Percentiles rank a stretch among this genome's conserved stretches.
phyloP scores from a whole-genome alignment of 2,797 vertebrate genomes.

The Bradypodion pumilum region DNA sequence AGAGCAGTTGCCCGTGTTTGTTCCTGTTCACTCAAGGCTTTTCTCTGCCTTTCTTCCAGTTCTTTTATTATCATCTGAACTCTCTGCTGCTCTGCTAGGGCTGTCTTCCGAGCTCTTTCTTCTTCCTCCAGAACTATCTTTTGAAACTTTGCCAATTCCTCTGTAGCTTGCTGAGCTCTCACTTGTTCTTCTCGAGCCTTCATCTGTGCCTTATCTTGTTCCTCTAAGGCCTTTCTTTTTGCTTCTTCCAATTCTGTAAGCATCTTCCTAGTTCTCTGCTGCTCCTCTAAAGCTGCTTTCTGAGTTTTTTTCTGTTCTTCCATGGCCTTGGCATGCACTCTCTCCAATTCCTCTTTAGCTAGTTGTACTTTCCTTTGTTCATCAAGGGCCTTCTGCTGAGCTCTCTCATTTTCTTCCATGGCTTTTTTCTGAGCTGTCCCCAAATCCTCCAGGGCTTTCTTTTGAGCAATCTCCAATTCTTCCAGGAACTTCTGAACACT shows the following conservation, averaged over 20 bases:
- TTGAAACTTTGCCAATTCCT: constrained; percentile 10
- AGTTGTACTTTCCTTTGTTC: not conserved
- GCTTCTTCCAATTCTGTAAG: constrained; percentile 5
- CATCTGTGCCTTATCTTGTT: constrained; percentile 16
- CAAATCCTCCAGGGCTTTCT: constrained; percentile 9
- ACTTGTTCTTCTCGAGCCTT: constrained; percentile 31
- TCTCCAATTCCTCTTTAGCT: constrained; percentile 2
- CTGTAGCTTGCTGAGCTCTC: constrained; percentile 19
- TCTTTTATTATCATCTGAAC: constrained; percentile 10
- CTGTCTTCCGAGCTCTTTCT: constrained; percentile 3
- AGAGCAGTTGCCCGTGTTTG: not conserved
- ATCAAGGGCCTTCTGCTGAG: not conserved
- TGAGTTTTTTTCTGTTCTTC: constrained; percentile 23
- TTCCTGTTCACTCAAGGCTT: not conserved
- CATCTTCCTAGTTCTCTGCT: constrained; percentile 1
- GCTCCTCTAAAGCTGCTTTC: constrained; percentile 26
- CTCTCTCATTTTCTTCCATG: constrained; percentile 13
- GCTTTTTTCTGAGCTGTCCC: constrained; percentile 8
- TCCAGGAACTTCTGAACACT: not conserved
- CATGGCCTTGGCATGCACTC: constrained; percentile 10
- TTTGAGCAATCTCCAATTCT: constrained; percentile 13
- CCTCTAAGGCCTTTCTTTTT: not conserved
- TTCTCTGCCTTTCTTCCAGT: constrained; percentile 21
- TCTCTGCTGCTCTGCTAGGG: constrained; percentile 15
- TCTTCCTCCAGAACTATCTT: constrained; percentile 2